A percentile compares a stretch with the other conserved stretches of the same genome.
These are phyloP conservation scores for Ahaetulla prasina DNA, from an alignment of 2,113 vertebrate species.

Conservation along the genomic window DNA sequence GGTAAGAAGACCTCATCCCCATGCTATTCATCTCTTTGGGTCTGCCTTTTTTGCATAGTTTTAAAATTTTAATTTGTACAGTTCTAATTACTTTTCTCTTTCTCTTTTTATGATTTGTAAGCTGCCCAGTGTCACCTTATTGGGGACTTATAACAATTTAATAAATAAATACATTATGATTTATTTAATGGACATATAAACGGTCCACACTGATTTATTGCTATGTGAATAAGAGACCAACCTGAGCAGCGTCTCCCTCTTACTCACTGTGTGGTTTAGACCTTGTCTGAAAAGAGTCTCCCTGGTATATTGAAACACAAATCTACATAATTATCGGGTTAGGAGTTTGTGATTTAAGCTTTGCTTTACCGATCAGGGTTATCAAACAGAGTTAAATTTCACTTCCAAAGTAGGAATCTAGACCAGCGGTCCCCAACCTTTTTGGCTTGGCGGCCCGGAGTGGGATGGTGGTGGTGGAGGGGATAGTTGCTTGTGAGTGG, in stretches of 20 bases:
- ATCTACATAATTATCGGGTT: neutral
- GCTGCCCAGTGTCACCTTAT: too few species aligned
- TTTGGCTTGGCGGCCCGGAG: neutral
- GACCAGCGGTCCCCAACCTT: neutral
- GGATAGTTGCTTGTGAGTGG: neutral
- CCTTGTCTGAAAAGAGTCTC: neutral
- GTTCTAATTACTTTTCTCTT: too few species aligned
- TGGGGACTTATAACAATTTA: too few species aligned
- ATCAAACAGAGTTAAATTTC: neutral
- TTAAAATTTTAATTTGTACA: too few species aligned
- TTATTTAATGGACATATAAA: too few species aligned
- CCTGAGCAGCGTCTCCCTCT: neutral
- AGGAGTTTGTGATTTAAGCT: neutral
- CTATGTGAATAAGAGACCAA: neutral
- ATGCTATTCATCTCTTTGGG: too few species aligned
- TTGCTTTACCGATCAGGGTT: neutral
- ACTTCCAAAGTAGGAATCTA: neutral
- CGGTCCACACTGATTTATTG: neutral
- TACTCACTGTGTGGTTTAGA: too few species aligned
- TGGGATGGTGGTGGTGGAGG: too few species aligned
- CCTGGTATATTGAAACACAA: neutral
- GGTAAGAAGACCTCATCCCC: too few species aligned
- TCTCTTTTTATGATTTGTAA: too few species aligned
- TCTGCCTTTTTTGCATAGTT: too few species aligned
- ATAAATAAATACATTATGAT: too few species aligned